Conservation (phyloP, 2,888 invertebrate genomes). For the Eilema griseolum region DNA sequence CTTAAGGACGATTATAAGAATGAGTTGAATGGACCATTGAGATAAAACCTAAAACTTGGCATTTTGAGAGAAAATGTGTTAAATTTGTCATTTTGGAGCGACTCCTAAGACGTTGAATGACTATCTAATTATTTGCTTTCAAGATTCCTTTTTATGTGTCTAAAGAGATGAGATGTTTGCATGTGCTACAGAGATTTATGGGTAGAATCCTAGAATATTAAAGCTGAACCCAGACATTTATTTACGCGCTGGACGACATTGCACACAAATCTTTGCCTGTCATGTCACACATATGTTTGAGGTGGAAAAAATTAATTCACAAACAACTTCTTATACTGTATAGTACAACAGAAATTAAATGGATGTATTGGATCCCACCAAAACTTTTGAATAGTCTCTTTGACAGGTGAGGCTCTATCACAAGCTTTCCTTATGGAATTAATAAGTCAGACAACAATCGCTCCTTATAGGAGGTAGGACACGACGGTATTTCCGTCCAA, state of each 20-base stretch:
- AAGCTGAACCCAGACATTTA: not conserved
- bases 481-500: no score
- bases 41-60: constrained; percentile 37
- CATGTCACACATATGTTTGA: not conserved
- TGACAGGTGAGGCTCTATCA: no score
- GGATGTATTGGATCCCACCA: no score
- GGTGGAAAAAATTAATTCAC: not conserved
- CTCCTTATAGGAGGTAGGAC: no score
- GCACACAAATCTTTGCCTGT: not conserved
- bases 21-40: constrained; percentile 43
- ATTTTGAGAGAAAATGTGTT: constrained; percentile 31
- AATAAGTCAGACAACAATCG: no score
- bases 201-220: not conserved
- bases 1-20: constrained; percentile 41
- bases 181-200: not conserved
- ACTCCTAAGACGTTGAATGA: constrained; percentile 27
- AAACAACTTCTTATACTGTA: not conserved
- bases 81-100: constrained; percentile 36
- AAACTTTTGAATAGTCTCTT: no score
- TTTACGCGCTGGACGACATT: not conserved
- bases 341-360: no score
- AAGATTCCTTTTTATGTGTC: not conserved
- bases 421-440: no score
- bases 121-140: constrained; percentile 11
- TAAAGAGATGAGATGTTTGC: not conserved